These are phyloP conservation scores for Euglossa dilemma DNA, from an alignment of 1,140 invertebrate genomes.

Conservation along the genomic window DNA sequence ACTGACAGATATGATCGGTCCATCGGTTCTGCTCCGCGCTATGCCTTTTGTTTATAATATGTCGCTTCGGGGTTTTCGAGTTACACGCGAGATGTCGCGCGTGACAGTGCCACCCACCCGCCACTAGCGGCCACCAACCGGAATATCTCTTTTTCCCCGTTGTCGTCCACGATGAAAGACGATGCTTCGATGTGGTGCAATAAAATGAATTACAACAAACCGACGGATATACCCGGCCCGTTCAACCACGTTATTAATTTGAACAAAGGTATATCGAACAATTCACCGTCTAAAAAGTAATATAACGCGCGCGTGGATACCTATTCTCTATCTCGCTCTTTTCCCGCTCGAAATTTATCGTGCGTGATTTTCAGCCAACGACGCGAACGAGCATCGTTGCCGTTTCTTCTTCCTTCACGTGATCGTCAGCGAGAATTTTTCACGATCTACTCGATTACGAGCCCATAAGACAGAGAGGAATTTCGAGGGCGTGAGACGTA, in stretches of 20 bases:
- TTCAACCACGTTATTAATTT: slow-evolving; percentile 24
- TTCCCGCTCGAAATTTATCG: background rate
- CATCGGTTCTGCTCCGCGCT: background rate
- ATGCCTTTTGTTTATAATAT: background rate
- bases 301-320: too few relatives aligned
- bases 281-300: background rate
- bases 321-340: background rate
- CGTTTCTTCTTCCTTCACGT: background rate
- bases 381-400: background rate
- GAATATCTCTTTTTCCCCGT: background rate
- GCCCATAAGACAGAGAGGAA: slow-evolving; percentile 2
- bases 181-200: background rate
- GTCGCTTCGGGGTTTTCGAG: background rate
- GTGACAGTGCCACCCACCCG: slow-evolving; percentile 32
- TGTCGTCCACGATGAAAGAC: slow-evolving; percentile 13
- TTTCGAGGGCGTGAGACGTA: slow-evolving; percentile 30
- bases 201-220: slow-evolving; percentile 4
- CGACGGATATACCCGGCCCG: too few relatives aligned
- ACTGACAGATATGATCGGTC: slow-evolving; percentile 28
- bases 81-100: slow-evolving; percentile 8
- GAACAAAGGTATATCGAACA: background rate
- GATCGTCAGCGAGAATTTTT: background rate
- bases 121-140: background rate
- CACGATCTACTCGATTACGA: slow-evolving; percentile 18
- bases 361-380: background rate